Conservation (phyloP, 2,888 invertebrate species). For the Monoplex corrugatus region DNA sequence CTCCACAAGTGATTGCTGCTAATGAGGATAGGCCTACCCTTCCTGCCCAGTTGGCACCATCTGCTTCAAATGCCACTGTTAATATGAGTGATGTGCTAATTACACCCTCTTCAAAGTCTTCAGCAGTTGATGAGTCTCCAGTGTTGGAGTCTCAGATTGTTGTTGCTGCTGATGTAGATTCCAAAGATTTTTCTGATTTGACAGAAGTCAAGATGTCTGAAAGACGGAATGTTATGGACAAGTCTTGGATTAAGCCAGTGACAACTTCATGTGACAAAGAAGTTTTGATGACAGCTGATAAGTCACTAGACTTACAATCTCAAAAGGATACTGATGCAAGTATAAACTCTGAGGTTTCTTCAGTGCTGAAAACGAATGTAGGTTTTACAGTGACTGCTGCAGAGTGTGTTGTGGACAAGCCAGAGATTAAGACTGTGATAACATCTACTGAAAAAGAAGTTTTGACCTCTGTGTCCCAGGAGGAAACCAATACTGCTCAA, state of each 20-base stretch:
- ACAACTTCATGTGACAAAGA: background rate
- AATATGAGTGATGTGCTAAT: background rate
- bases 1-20: background rate
- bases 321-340: background rate
- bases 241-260: background rate
- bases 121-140: background rate
- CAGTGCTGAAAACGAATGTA: background rate
- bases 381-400: background rate
- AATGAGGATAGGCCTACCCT: background rate
- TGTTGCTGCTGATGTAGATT: background rate
- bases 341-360: background rate
- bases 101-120: background rate
- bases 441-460: background rate
- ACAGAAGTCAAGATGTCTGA: background rate
- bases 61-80: background rate
- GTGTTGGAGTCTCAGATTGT: background rate
- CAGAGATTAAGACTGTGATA: background rate
- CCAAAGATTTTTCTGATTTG: background rate
- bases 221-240: background rate
- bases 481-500: background rate
- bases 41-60: too few species aligned
- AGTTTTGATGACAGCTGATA: too few species aligned
- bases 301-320: background rate
- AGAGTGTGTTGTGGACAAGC: background rate
- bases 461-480: background rate